Evolutionary conservation across 2,888 invertebrate genomes (phyloP).

Genomic region (Rhabditophanes sp.): DNA sequence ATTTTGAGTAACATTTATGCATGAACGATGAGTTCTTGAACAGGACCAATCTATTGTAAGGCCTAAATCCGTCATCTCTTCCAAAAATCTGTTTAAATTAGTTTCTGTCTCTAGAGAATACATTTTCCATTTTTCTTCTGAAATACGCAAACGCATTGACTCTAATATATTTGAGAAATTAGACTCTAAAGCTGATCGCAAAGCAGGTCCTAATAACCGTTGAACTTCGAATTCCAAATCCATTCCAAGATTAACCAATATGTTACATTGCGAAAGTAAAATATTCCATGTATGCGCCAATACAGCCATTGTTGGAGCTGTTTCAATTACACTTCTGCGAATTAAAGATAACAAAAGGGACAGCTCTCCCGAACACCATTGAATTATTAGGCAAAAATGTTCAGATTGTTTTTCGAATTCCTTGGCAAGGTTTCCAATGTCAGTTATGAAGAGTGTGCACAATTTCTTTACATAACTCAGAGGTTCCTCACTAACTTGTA

Average conservation of each 20-base stretch:
- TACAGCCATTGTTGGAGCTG: conserved; percentile 38
- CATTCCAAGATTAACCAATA: conserved; percentile 53
- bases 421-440: conserved; percentile 27
- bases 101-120: conserved; percentile 60
- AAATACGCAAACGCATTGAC: conserved; percentile 57
- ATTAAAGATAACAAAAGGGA: conserved; percentile 28
- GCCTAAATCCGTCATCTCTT: conserved; percentile 43
- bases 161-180: conserved; percentile 67
- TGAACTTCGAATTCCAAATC: conserved; percentile 81
- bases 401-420: conserved; percentile 24
- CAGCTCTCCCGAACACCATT: conserved; percentile 40
- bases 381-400: conserved; percentile 46
- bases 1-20: conserved; percentile 27
- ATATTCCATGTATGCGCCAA: conserved; percentile 31
- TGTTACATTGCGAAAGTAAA: conserved; percentile 28
- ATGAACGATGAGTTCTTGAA: conserved; percentile 10
- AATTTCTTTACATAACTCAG: conserved; percentile 37
- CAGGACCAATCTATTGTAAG: conserved; percentile 33
- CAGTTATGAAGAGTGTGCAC: conserved; percentile 16
- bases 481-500: conserved; percentile 24
- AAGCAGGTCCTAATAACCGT: conserved; percentile 62
- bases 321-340: conserved; percentile 39
- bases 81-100: conserved; percentile 53
- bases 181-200: conserved; percentile 61
- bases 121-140: conserved; percentile 71